phyloP scores from a whole-genome alignment of 2,797 vertebrate species.

The Micropoecilia bifurca region DNA sequence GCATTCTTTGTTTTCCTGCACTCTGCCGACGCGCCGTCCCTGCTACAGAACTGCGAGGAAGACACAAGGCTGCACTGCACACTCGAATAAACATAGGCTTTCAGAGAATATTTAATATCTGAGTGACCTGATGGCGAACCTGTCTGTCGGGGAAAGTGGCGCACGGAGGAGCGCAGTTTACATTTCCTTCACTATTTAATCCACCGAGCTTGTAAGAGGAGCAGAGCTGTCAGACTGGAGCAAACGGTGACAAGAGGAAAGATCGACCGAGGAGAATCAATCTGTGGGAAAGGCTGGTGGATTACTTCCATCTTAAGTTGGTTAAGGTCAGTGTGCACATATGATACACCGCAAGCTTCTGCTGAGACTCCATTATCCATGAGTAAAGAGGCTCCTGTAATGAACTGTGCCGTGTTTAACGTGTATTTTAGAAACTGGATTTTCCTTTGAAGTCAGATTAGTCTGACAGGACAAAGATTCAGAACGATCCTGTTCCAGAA shows the following conservation, averaged over 20 bases:
- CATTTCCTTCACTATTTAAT: conserved; percentile 48
- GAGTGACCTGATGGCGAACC: conserved; percentile 31
- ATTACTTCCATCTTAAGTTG: conserved; percentile 67
- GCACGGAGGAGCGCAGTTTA: conserved; percentile 18
- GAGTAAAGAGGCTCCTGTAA: conserved; percentile 35
- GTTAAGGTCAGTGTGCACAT: conserved; percentile 65
- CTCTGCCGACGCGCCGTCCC: conserved; percentile 34
- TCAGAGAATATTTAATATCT: conserved; percentile 42
- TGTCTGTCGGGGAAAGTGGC: conserved; percentile 32
- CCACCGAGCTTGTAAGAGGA: conserved; percentile 27
- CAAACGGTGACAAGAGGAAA: conserved; percentile 53
- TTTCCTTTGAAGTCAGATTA: neutral
- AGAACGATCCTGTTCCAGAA: neutral
- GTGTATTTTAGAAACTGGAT: neutral
- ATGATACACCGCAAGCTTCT: conserved; percentile 26
- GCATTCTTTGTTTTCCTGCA: conserved; percentile 40
- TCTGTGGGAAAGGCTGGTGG: conserved; percentile 55
- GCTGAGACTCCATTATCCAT: conserved; percentile 56
- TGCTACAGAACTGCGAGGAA: neutral
- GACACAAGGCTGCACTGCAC: conserved; percentile 15
- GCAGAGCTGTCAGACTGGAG: conserved; percentile 44
- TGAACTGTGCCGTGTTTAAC: neutral
- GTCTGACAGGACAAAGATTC: neutral
- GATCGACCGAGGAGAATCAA: conserved; percentile 68
- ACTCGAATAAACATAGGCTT: conserved; percentile 34